Conservation (phyloP, 2,888 invertebrate species). For the Orchesella flavescens region DNA sequence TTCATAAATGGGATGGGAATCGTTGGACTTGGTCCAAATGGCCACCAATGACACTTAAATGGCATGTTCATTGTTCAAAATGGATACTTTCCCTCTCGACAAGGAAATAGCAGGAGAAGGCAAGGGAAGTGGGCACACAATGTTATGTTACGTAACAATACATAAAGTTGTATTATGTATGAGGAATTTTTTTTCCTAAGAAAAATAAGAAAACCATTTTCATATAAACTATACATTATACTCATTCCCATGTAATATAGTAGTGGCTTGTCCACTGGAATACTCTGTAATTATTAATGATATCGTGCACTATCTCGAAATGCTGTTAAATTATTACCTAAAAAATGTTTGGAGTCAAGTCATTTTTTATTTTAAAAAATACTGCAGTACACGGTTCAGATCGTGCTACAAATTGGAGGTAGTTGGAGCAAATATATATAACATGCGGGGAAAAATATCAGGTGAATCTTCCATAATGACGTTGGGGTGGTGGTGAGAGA, state of each 20-base stretch:
- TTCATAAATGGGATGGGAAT: constrained; percentile 53
- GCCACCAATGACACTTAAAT: constrained; percentile 53
- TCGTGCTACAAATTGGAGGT: not conserved
- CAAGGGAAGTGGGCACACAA: too few relatives aligned
- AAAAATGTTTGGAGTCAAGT: not conserved
- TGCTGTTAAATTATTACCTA: not conserved
- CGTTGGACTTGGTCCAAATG: constrained; percentile 67
- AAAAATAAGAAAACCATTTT: too few relatives aligned
- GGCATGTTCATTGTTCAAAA: constrained; percentile 26
- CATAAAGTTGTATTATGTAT: not conserved
- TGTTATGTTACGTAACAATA: not conserved
- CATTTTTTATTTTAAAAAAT: not conserved
- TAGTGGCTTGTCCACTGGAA: not conserved
- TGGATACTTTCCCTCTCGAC: not conserved
- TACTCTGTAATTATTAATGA: not conserved
- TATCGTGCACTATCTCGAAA: not conserved
- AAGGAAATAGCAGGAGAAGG: too few relatives aligned
- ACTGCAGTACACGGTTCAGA: not conserved
- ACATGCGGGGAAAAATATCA: too few relatives aligned
- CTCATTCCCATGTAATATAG: not conserved
- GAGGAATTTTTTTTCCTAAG: not conserved
- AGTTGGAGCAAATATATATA: not conserved
- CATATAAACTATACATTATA: too few relatives aligned
- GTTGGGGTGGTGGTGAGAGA: too few relatives aligned
- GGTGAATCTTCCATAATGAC: too few relatives aligned